Percentiles rank a stretch among this genome's conserved stretches.
These are phyloP conservation scores for Panulirus ornatus DNA, from an alignment of 1,140 invertebrate genomes.

Conservation along the genomic window DNA sequence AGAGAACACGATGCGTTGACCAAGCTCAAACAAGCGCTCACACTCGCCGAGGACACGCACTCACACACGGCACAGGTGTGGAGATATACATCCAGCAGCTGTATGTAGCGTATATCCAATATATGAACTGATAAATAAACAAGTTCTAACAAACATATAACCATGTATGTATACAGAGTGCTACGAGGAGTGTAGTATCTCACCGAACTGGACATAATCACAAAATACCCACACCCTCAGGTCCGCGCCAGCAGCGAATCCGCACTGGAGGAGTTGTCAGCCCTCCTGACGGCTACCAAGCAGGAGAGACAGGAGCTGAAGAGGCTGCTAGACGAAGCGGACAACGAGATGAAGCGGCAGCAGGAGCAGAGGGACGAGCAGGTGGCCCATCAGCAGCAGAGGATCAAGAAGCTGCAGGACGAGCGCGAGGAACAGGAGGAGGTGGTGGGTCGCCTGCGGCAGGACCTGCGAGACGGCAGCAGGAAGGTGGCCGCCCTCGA, in stretches of 20 bases:
- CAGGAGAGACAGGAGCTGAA: constrained; percentile 48
- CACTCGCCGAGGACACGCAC: constrained; percentile 58
- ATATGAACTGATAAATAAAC: too few species aligned
- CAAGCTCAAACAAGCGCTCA: constrained; percentile 39
- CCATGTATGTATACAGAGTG: too few species aligned
- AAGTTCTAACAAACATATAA: too few species aligned
- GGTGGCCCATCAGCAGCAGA: not conserved
- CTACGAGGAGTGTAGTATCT: too few species aligned
- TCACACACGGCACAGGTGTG: constrained; percentile 44
- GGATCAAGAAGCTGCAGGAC: not conserved
- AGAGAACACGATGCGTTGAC: constrained; percentile 44
- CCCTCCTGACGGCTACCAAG: constrained; percentile 34
- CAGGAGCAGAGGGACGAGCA: constrained; percentile 1
- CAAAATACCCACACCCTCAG: constrained; percentile 10
- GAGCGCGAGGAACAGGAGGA: constrained; percentile 28
- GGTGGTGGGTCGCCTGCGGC: not conserved
- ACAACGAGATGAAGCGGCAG: constrained; percentile 9
- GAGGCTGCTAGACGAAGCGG: constrained; percentile 35
- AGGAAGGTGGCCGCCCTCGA: constrained; percentile 15
- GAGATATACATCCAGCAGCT: not conserved
- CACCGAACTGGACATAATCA: too few species aligned
- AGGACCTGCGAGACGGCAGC: constrained; percentile 33
- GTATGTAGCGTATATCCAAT: too few species aligned
- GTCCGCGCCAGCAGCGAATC: constrained; percentile 62
- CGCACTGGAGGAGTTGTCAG: constrained; percentile 40